A percentile compares a stretch with the other conserved stretches of the same genome.
Conservation (phyloP, 2,113 vertebrate genomes). For the Anoplopoma fimbria region DNA sequence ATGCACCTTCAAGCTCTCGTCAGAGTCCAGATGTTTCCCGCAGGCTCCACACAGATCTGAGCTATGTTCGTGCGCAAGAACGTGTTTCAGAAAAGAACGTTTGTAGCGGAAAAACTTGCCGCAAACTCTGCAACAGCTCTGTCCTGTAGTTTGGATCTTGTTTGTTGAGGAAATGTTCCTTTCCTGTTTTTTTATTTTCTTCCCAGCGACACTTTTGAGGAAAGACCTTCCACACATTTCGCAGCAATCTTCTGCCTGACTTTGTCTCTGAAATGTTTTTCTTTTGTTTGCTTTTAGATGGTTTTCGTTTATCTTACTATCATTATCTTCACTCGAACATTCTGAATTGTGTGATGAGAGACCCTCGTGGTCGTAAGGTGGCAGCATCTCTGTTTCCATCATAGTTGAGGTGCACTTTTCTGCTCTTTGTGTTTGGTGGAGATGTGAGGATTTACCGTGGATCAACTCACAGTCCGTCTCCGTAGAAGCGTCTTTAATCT, state of each 20-base stretch:
- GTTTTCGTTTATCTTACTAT: not conserved
- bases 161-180: not conserved
- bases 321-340: not conserved
- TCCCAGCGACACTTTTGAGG: not conserved
- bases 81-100: conserved; percentile 55
- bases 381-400: not conserved
- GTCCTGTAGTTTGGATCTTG: not conserved
- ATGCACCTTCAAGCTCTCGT: conserved; percentile 34
- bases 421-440: conserved; percentile 4
- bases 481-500: not conserved
- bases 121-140: conserved; percentile 39
- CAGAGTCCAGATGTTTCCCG: conserved; percentile 28
- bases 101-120: conserved; percentile 35
- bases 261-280: not conserved
- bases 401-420: not conserved
- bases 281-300: not conserved
- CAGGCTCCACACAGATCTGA: conserved; percentile 40
- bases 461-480: conserved; percentile 6
- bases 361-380: not conserved
- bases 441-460: not conserved
- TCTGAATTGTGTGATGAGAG: not conserved
- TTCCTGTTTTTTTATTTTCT: not conserved
- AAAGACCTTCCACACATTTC: conserved; percentile 8
- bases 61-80: conserved; percentile 17
- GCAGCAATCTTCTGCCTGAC: not conserved